Percentiles rank a stretch among this genome's conserved stretches.
Conservation (phyloP, 1,140 invertebrate genomes). For the Lamellibrachia luymesi region DNA sequence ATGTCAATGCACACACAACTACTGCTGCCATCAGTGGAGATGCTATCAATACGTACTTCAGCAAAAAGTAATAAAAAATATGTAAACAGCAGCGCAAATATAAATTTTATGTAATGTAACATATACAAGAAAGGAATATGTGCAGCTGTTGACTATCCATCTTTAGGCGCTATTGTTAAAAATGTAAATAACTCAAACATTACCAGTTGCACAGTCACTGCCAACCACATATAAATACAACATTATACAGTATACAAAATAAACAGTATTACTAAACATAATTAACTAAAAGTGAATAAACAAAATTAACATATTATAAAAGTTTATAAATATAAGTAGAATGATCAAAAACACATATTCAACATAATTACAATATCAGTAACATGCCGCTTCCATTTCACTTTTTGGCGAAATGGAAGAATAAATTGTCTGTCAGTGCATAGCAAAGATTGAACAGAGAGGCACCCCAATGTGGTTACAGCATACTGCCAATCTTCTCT, state of each 20-base stretch:
- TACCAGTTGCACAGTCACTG: not conserved
- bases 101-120: no score
- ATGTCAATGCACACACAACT: not conserved
- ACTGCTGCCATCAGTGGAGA: not conserved
- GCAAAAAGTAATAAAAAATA: no score
- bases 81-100: no score
- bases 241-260: not conserved
- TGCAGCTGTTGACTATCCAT: not conserved
- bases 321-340: not conserved
- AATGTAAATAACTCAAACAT: not conserved
- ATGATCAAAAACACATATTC: not conserved
- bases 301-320: not conserved
- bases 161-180: not conserved
- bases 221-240: not conserved
- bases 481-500: no score
- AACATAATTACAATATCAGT: not conserved
- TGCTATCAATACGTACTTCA: not conserved
- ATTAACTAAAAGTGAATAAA: not conserved
- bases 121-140: not conserved
- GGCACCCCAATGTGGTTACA: no score
- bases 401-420: not conserved
- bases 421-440: no score
- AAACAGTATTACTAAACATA: not conserved
- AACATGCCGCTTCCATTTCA: not conserved
- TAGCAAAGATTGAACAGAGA: no score